Base-by-base conservation (phyloP, 2,888 invertebrate species). In the Trachelus stipa region DNA sequence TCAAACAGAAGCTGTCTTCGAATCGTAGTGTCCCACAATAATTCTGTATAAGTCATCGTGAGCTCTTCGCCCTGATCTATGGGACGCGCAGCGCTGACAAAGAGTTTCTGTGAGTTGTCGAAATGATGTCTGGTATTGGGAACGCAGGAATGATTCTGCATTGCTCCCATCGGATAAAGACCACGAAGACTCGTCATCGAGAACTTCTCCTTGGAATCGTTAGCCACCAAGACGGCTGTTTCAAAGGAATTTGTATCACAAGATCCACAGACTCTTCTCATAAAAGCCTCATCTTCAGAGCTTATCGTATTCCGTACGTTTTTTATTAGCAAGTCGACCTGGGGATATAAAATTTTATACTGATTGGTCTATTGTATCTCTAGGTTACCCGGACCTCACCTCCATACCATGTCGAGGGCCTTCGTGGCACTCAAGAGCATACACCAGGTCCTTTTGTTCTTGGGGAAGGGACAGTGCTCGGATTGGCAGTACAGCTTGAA, bases 201-300 rank as follows among this genome's bases (percentile, higher is more conserved):
- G 15, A 34, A 31, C 34, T 31, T 71, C 12, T 92, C 93, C 84
- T 90, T 93, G 68, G 80, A 82, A 3, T 80, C 79, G 82, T 91
- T 92, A 80, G 91, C 92, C 81, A 89, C 92, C 31, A 89, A 88
- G 78, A 90, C 92, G 77, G 92, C 92, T 83, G 93, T 94, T 92
- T 95, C 94, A 88, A 94, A 95, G 68, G 95, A 94, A 88, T 95
- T 95, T 3, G 95, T 94, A 86, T 95, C 95, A 86, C 95, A 92
- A 31, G 93, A 93, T 77, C 93, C 92, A 85, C 95, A 94, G 0
- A 94, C 93, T 71, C 92, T 89, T n/a, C 90, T 90, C 93, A 96
- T 93, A 76, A 94, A 92, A 69, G 92, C 86, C 86, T 93, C 93
- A 73, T 95, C 94, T n/a, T 93, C 92, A 76, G 92, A 87, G 11